A percentile compares a stretch with the other conserved stretches of the same genome.
Conservation (phyloP, 1,140 invertebrate genomes). For the Megalonaias nervosa region DNA sequence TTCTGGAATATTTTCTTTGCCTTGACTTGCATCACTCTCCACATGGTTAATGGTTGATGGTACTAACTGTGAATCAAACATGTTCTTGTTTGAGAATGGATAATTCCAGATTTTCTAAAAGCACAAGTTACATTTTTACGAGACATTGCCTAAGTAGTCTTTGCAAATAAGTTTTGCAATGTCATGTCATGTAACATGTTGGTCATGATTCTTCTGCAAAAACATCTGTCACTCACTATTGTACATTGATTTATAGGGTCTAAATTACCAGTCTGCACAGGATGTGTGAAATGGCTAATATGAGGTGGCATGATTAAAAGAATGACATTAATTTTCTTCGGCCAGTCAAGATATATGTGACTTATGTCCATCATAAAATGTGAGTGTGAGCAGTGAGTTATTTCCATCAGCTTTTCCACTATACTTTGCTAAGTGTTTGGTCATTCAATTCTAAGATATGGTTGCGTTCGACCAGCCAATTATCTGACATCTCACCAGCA, state of each 20-base stretch:
- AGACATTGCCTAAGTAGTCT: not conserved
- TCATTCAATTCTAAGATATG: conserved; percentile 71
- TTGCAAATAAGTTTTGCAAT: conserved; percentile 3
- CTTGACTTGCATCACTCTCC: no score
- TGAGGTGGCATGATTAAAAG: conserved; percentile 46
- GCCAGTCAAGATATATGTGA: conserved; percentile 38
- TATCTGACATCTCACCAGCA: conserved; percentile 51
- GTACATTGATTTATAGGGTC: conserved; percentile 35
- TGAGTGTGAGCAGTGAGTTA: no score
- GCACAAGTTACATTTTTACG: no score
- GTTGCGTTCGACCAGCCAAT: conserved; percentile 71
- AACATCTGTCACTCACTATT: conserved; percentile 17
- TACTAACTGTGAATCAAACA: no score
- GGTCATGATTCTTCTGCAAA: conserved; percentile 2
- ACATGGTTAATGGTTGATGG: no score
- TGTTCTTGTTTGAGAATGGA: no score
- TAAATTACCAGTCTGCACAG: conserved; percentile 39
- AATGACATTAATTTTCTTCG: conserved; percentile 32
- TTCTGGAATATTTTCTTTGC: no score
- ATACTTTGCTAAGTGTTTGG: conserved; percentile 63
- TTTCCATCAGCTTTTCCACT: no score
- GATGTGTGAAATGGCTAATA: conserved; percentile 37
- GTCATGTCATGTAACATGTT: conserved; percentile 14
- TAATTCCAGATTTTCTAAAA: no score
- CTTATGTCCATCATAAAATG: conserved; percentile 69